Conservation (phyloP, 2,797 vertebrate genomes). For the Scomberomorus guttatus region DNA sequence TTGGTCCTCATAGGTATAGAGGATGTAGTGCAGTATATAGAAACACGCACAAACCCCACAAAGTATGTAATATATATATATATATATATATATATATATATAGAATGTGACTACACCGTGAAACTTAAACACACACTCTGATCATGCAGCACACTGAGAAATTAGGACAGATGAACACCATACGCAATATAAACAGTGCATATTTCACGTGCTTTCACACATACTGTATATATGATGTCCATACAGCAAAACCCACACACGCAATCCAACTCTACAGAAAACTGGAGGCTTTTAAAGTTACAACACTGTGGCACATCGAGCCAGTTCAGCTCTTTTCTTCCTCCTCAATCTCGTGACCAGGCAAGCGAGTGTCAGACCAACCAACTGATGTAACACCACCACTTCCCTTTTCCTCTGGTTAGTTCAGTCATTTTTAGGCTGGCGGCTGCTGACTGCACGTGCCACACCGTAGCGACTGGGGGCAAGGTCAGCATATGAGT, state of each 20-base stretch:
- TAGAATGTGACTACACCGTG: constrained; percentile 39
- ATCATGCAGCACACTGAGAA: not conserved
- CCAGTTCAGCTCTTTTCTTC: constrained; percentile 33
- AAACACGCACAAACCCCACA: not conserved
- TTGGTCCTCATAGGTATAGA: not conserved
- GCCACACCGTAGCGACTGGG: constrained; percentile 18
- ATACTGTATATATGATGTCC: no score
- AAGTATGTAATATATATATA: constrained; percentile 2
- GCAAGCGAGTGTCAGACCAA: constrained; percentile 19
- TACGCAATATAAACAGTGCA: not conserved
- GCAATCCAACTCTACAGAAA: not conserved
- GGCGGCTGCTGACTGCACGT: constrained; percentile 56
- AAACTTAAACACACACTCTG: constrained; percentile 33
- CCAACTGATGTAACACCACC: constrained; percentile 37
- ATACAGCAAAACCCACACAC: no score
- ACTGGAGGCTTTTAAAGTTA: not conserved
- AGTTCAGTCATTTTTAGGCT: constrained; percentile 60
- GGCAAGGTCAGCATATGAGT: constrained; percentile 47
- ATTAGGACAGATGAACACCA: not conserved
- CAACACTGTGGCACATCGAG: not conserved
- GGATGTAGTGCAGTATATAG: not conserved
- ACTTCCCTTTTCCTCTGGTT: constrained; percentile 68
- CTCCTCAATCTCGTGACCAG: constrained; percentile 60
- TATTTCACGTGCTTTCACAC: not conserved
- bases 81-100: constrained; percentile 8